Conservation (phyloP, 2,888 invertebrate genomes). For the Helleia helle region DNA sequence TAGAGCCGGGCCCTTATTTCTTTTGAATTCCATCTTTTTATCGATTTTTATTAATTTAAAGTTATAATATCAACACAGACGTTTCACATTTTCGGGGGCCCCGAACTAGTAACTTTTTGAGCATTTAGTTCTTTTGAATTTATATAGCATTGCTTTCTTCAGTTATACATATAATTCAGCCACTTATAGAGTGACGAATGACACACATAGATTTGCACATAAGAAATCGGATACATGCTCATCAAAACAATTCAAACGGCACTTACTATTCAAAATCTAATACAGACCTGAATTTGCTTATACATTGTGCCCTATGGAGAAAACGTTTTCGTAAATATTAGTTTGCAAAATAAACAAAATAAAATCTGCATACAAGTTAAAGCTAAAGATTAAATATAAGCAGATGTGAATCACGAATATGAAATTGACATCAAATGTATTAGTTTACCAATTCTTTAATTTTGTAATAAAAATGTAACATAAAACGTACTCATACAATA, state of each 20-base stretch:
- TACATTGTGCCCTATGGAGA: slow-evolving; percentile 70
- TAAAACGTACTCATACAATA: too few species aligned
- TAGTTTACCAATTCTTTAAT: not conserved
- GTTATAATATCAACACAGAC: too few species aligned
- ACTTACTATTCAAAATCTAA: slow-evolving; percentile 43
- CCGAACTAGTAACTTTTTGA: too few species aligned
- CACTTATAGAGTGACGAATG: slow-evolving; percentile 19
- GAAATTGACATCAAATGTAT: not conserved
- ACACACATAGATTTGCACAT: slow-evolving; percentile 13
- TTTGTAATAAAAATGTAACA: too few species aligned
- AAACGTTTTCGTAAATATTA: slow-evolving; percentile 45
- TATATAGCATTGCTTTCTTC: not conserved
- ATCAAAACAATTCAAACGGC: slow-evolving; percentile 42
- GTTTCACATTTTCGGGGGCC: too few species aligned
- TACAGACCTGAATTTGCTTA: slow-evolving; percentile 75
- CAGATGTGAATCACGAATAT: not conserved
- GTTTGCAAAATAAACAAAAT: slow-evolving; percentile 22
- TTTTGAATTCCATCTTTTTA: not conserved
- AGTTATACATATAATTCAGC: slow-evolving; percentile 1
- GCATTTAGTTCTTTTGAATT: too few species aligned
- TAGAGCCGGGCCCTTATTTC: too few species aligned
- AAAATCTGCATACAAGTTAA: not conserved
- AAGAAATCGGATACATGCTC: slow-evolving; percentile 37
- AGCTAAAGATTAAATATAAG: slow-evolving; percentile 8
- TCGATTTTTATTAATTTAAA: not conserved